These are phyloP conservation scores for Drosophila austrosaltans DNA, from an alignment of 2,888 invertebrate genomes.

Conservation along the genomic window DNA sequence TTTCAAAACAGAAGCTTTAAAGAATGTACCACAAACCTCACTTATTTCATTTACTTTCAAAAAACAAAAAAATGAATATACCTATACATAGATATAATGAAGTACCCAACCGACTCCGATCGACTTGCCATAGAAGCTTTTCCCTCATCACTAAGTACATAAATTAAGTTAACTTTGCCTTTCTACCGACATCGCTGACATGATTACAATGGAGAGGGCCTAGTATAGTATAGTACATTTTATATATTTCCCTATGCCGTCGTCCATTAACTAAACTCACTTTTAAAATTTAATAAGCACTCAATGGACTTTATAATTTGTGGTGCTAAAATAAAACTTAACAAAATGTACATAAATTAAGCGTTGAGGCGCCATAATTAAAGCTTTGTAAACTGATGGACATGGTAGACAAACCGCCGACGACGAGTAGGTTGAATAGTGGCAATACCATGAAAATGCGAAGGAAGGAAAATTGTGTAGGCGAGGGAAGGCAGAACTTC, in stretches of 20 bases:
- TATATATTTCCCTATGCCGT: neutral
- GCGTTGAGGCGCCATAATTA: constrained; percentile 71
- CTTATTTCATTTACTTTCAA: constrained; percentile 8
- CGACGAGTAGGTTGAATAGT: constrained; percentile 30
- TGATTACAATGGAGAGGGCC: constrained; percentile 12
- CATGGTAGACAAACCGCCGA: constrained; percentile 55
- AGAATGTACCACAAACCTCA: neutral
- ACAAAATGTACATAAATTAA: constrained; percentile 79
- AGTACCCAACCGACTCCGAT: neutral
- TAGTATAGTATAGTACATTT: neutral
- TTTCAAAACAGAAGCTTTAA: constrained; percentile 20
- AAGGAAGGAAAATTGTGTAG: constrained; percentile 12
- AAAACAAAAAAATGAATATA: too few species aligned
- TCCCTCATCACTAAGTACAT: constrained; percentile 16
- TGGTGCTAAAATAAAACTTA: constrained; percentile 68
- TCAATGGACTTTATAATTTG: constrained; percentile 79
- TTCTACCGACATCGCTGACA: neutral
- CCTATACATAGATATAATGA: too few species aligned
- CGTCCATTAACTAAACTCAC: constrained; percentile 18
- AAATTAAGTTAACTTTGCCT: constrained; percentile 43
- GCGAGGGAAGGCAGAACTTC: constrained; percentile 2
- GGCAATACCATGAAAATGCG: constrained; percentile 16
- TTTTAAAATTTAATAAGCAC: constrained; percentile 69
- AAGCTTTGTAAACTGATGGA: constrained; percentile 72
- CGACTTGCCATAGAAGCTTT: neutral